A percentile compares a stretch with the other conserved stretches of the same genome.
Conservation (phyloP, 2,888 invertebrate genomes). For the Physocephala rufipes region DNA sequence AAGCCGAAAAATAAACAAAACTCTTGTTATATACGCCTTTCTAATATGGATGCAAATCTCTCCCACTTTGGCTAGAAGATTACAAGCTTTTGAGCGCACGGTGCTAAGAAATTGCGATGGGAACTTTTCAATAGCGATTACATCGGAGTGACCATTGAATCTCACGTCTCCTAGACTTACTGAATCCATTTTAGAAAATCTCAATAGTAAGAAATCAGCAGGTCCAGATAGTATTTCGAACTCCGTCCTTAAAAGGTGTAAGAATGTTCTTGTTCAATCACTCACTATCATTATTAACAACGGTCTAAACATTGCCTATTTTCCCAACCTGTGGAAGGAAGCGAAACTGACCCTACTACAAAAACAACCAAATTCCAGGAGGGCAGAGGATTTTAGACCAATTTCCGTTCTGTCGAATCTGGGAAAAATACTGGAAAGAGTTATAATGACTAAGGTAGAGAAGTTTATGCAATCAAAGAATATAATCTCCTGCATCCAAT, state of each 20-base stretch:
- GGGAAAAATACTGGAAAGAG: not conserved
- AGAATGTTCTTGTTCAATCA: not conserved
- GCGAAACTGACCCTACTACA: no score
- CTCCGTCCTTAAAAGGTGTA: no score
- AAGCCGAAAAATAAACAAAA: no score
- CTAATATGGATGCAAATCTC: no score
- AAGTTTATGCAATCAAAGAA: no score
- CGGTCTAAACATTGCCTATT: not conserved
- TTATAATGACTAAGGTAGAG: not conserved
- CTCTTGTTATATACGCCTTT: not conserved
- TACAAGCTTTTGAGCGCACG: no score
- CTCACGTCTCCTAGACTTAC: not conserved
- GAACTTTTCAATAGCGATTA: no score
- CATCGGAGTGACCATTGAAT: not conserved
- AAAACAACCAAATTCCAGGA: no score
- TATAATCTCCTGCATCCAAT: no score
- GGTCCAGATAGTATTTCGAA: not conserved
- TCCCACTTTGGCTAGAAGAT: no score
- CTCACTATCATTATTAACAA: not conserved
- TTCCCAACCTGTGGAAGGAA: not conserved
- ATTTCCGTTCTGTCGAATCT: not conserved
- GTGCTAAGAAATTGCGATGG: no score
- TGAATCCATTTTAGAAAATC: not conserved
- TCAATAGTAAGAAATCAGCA: not conserved
- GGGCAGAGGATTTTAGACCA: not conserved